Conservation (phyloP, 2,113 vertebrate genomes). For the Isurus oxyrinchus region DNA sequence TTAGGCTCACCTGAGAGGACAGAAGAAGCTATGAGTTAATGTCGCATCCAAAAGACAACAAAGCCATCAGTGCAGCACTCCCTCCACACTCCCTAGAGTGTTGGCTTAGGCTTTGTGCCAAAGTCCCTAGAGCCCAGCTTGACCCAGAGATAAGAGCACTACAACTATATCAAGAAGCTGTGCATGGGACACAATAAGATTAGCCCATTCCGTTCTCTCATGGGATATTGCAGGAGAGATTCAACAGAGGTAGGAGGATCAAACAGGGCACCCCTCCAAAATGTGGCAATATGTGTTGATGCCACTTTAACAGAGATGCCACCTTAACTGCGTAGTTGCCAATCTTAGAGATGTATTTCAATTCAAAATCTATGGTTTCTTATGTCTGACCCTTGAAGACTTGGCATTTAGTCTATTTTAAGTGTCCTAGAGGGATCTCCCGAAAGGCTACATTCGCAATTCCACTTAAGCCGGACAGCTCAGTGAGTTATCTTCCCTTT, state of each 20-base stretch:
- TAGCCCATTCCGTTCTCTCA: not conserved
- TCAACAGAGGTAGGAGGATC: not conserved
- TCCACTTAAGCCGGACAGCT: not conserved
- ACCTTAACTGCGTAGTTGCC: not conserved
- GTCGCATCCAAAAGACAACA: not conserved
- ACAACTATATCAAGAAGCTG: not conserved
- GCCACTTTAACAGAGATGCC: not conserved
- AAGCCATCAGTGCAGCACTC: not conserved
- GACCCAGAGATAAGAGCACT: not conserved
- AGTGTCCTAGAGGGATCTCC: not conserved
- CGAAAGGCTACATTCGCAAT: not conserved
- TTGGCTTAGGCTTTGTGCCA: not conserved
- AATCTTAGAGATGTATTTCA: not conserved
- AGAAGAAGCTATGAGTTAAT: not conserved
- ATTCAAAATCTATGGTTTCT: not conserved
- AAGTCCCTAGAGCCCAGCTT: not conserved
- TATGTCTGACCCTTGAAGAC: not conserved
- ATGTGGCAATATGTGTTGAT: not conserved
- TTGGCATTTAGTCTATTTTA: not conserved
- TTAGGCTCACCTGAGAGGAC: not conserved
- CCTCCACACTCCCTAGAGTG: not conserved
- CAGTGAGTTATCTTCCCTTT: not conserved
- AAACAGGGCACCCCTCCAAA: not conserved
- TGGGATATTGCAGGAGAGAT: not conserved
- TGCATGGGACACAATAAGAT: not conserved